phyloP scores from a whole-genome alignment of 2,888 invertebrate genomes.

The Spilarctia lutea region DNA sequence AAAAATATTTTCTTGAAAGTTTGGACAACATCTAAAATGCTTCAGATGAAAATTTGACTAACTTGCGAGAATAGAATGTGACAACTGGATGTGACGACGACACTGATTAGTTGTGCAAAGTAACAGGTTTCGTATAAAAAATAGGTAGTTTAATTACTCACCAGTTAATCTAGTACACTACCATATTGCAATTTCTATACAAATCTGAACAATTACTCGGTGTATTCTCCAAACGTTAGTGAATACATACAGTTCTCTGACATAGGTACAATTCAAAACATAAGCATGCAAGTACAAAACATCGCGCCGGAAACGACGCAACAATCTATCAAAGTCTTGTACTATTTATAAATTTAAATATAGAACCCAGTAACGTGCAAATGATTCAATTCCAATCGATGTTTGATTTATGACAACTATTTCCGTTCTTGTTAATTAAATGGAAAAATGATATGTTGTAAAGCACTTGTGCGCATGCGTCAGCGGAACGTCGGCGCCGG shows the following conservation, averaged over 20 bases:
- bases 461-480: slow-evolving; percentile 52
- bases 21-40: no score
- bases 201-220: not conserved
- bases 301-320: slow-evolving; percentile 39
- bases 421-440: slow-evolving; percentile 50
- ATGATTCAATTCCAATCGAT: slow-evolving; percentile 46
- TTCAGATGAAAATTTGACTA: no score
- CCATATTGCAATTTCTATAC: not conserved
- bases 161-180: no score
- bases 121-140: not conserved
- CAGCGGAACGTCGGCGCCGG: slow-evolving; percentile 41
- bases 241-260: not conserved
- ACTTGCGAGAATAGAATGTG: no score
- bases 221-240: not conserved
- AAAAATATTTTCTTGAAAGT: no score
- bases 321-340: slow-evolving; percentile 25
- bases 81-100: no score
- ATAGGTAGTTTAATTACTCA: no score
- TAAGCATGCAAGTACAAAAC: slow-evolving; percentile 6
- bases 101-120: not conserved
- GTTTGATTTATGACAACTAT: slow-evolving; percentile 40
- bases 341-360: slow-evolving; percentile 19
- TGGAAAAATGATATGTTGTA: slow-evolving; percentile 38
- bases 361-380: slow-evolving; percentile 32
- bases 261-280: not conserved